phyloP scores from a whole-genome alignment of 2,888 invertebrate species.

The Leptopilina syphax region DNA sequence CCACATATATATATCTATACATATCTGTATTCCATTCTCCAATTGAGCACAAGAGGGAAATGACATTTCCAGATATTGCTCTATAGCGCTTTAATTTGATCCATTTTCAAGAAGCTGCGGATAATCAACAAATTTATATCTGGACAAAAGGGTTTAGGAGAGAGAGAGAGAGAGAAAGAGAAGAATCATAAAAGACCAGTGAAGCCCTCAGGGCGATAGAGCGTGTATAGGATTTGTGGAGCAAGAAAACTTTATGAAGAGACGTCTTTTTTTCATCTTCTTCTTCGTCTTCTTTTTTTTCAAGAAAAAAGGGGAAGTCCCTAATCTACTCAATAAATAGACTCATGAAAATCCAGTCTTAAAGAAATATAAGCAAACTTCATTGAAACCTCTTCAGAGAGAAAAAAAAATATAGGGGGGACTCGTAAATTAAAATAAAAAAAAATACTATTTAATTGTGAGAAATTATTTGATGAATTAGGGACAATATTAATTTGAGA shows the following conservation, averaged over 20 bases:
- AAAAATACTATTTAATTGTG: not conserved
- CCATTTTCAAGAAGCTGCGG: constrained; percentile 27
- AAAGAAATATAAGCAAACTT: no score
- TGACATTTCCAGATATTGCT: constrained; percentile 36
- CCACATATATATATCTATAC: not conserved
- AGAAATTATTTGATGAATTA: no score
- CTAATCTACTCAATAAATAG: constrained; percentile 4
- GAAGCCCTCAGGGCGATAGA: constrained; percentile 14
- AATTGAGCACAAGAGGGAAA: constrained; percentile 29
- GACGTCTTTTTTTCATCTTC: not conserved
- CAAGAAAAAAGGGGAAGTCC: not conserved
- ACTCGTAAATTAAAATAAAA: not conserved
- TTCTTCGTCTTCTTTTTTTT: not conserved
- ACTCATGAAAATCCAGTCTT: not conserved
- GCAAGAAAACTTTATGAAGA: constrained; percentile 8
- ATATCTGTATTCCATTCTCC: not conserved
- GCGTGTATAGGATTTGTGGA: not conserved
- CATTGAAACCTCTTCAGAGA: no score
- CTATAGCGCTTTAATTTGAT: constrained; percentile 1
- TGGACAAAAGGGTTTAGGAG: not conserved
- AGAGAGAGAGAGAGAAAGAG: not conserved
- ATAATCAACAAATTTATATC: constrained; percentile 29
- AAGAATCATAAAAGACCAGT: constrained; percentile 16
- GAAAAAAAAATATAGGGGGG: no score
- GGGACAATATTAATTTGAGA: no score